phyloP scores from a whole-genome alignment of 2,113 vertebrate species.

The Mus musculus region GRCm39 chr1:126850501-126851000 shows the following conservation, averaged over 20 bases:
- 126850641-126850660: not conserved
- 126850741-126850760: not conserved
- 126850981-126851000: not conserved
- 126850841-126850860: too few relatives aligned
- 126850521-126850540: not conserved
- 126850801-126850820: too few relatives aligned
- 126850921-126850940: too few relatives aligned
- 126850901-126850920: not conserved
- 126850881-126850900: too few relatives aligned
- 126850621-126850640: not conserved
- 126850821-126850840: not conserved
- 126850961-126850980: too few relatives aligned
- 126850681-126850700: not conserved
- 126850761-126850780: too few relatives aligned
- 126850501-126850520: not conserved
- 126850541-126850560: not conserved
- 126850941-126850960: too few relatives aligned
- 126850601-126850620: not conserved
- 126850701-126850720: not conserved
- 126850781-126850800: too few relatives aligned
- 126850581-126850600: not conserved
- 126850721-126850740: not conserved
- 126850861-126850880: too few relatives aligned
- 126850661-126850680: not conserved
- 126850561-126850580: not conserved